A percentile compares a stretch with the other conserved stretches of the same genome.
phyloP scores from a whole-genome alignment of 2,888 invertebrate species.

The Caenorhabditis sp. region DNA sequence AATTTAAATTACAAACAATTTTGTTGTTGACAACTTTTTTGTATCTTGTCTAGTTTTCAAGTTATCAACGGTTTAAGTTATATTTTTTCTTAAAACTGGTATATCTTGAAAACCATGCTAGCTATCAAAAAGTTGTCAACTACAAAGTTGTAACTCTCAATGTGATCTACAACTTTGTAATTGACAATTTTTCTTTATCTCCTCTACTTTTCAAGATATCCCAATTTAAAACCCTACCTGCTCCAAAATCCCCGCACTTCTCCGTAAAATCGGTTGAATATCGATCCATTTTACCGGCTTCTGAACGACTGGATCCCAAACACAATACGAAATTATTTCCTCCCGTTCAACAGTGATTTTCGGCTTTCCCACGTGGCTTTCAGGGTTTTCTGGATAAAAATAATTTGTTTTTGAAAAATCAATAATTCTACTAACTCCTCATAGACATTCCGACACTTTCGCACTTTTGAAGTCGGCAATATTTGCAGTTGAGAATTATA shows the following conservation, averaged over 20 bases:
- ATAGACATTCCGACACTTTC: constrained; percentile 8
- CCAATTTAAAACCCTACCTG: background rate
- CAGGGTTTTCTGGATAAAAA: background rate
- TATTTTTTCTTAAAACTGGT: too few species aligned
- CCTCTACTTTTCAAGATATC: too few species aligned
- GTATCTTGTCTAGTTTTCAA: background rate
- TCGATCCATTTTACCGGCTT: constrained; percentile 18
- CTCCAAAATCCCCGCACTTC: constrained; percentile 34
- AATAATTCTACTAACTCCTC: constrained; percentile 29
- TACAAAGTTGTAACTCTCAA: too few species aligned
- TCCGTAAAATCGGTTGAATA: constrained; percentile 24
- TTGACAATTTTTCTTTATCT: background rate
- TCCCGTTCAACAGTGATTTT: background rate
- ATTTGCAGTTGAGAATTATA: constrained; percentile 6
- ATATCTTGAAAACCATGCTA: too few species aligned
- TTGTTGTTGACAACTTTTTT: background rate
- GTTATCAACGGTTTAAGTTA: background rate
- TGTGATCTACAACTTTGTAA: too few species aligned
- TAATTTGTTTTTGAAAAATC: background rate
- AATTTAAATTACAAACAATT: background rate
- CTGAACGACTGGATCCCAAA: constrained; percentile 8
- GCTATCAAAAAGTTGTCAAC: too few species aligned
- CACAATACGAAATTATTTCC: background rate
- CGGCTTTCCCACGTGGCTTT: background rate
- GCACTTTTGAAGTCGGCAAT: constrained; percentile 30